Conservation (phyloP, 2,888 invertebrate species). For the Shargacucullia verbasci region DNA sequence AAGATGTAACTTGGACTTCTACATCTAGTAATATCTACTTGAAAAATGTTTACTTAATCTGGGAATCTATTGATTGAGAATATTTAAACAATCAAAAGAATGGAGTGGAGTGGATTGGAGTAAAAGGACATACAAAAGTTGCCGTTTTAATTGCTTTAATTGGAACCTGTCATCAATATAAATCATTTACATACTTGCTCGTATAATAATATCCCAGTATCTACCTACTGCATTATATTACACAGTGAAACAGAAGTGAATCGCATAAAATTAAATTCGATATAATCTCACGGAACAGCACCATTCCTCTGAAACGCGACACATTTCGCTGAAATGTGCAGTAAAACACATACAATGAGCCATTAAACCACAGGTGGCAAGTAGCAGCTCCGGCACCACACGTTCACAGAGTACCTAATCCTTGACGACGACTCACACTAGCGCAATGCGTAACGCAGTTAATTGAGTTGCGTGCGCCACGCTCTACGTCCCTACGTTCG, state of each 20-base stretch:
- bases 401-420: conserved; percentile 60
- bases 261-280: conserved; percentile 39
- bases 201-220: no score
- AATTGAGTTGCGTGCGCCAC: conserved; percentile 70
- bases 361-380: conserved; percentile 55
- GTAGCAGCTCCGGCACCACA: conserved; percentile 58
- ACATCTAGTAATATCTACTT: no score
- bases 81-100: no score
- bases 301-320: conserved; percentile 52
- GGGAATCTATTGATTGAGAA: no score
- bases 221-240: no score
- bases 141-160: no score
- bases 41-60: no score
- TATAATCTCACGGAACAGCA: conserved; percentile 19
- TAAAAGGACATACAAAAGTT: no score
- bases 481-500: conserved; percentile 65
- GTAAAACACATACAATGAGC: conserved; percentile 57
- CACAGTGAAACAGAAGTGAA: conserved; percentile 17
- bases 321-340: conserved; percentile 50
- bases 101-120: no score
- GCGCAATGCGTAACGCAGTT: conserved; percentile 73
- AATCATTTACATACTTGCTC: no score
- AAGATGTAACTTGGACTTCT: no score
- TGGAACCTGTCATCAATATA: no score
- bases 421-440: conserved; percentile 69